Base-by-base conservation (phyloP, 2,888 invertebrate genomes). In the Megaustenia siamemsis region DNA sequence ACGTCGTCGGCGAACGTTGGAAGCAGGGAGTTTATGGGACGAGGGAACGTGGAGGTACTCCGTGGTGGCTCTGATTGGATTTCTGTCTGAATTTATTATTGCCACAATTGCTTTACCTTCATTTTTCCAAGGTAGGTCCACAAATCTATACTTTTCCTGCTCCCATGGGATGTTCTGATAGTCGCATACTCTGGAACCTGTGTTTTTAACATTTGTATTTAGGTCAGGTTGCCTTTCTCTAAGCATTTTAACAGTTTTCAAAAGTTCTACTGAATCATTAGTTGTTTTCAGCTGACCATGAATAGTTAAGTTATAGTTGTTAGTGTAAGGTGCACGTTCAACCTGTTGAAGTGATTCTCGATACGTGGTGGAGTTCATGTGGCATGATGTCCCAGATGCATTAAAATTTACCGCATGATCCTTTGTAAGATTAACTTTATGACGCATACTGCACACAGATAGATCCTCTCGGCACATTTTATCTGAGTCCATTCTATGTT, bases 131-230 rank as follows among this genome's bases (percentile, higher is more conserved):
- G 63, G 3, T 35, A 56, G 60, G n/a, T 60, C 63, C 63, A 40
- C 21, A 38, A 73, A 84, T 56, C 73, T 69, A 43, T 79, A n/a
- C 35, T 84, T 84, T 18, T 79, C 79, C 21, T 73, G 84, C 28
- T 84, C 68, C 84, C 84, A 84, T 21, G 43, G 8, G 21, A 76
- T 60, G 53, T 53, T 49, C 43, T 49, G 43, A 40, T 73, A 66
- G 38, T 4, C 10, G 73, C 73, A 24, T 28, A 1, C 18, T 18
- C 53, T 28, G 8, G 45, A 35, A 38, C 40, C 15, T 40, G 1
- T n/a, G 3, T 32, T n/a, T 1, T 24, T 28, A 4, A 28, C 73
- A 73, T 12, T 45, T 18, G 21, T 40, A 28, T n/a, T 45, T 18
- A 38, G 28, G 21, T n/a, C 28, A 10, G 28, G 1, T 10, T 60